A percentile compares a stretch with the other conserved stretches of the same genome.
Conservation (phyloP, 2,888 invertebrate species). For the Athalia circularis region DNA sequence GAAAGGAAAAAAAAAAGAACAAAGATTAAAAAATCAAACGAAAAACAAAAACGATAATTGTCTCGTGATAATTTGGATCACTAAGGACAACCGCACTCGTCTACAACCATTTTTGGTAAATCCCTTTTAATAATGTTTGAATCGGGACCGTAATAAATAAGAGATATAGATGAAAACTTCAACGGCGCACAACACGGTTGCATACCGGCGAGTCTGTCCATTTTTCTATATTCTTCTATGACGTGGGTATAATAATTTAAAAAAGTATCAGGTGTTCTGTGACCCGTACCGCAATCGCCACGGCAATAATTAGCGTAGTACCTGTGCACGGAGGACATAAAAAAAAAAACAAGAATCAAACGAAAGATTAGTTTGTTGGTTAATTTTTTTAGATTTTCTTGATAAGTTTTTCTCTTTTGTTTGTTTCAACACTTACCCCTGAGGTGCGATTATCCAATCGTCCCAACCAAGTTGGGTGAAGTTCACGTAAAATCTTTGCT, state of each 20-base stretch:
- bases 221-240: constrained; percentile 90
- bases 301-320: constrained; percentile 96
- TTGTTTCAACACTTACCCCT: constrained; percentile 76
- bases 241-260: constrained; percentile 93
- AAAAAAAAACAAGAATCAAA: neutral
- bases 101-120: constrained; percentile 96
- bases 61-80: constrained; percentile 59
- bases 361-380: neutral
- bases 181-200: constrained; percentile 94
- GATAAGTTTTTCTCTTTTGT: neutral
- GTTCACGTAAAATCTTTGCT: constrained; percentile 93
- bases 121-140: constrained; percentile 94
- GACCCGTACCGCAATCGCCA: constrained; percentile 88
- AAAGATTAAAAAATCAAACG: too few relatives aligned
- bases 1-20: too few relatives aligned
- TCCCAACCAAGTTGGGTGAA: constrained; percentile 95
- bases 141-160: constrained; percentile 94
- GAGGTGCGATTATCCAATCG: constrained; percentile 94
- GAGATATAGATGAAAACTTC: constrained; percentile 93
- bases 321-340: constrained; percentile 56
- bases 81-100: constrained; percentile 95
- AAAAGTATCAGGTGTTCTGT: constrained; percentile 88
- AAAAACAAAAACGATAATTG: too few relatives aligned
- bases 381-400: neutral
- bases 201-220: constrained; percentile 85